Evolutionary conservation across 2,113 vertebrate species (phyloP), one percentile per base, ranked within the genome.

Genomic region (Scalopus aquaticus): DNA sequence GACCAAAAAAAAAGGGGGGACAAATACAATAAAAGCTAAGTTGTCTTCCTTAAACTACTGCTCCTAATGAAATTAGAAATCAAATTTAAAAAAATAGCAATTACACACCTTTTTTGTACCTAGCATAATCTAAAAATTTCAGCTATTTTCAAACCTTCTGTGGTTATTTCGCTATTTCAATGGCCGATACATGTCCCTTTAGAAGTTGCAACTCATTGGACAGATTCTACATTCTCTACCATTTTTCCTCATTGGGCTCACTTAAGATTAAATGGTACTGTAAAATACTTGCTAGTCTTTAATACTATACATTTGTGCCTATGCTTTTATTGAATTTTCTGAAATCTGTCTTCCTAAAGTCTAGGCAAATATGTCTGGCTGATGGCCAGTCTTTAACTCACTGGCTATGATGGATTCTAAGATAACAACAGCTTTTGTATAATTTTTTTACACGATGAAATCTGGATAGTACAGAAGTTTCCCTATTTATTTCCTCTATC

Each of bases 281-380:
- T 80, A 24, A 88, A 96, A 96, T 76, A 80, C 20, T 72, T 84
- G 9, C 37, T 77, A 44, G 67, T 80, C 56, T 94, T 89, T 88
- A 69, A 62, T 16, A 74, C 2, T 49, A 91, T 35, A 58, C 2
- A 44, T 90, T 44, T 62, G 28, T 78, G 56, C 42, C 51, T 83
- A 60, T 90, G 77, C 35, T 74, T 65, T 84, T 64, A 46, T 8
- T 11, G 26, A 60, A 49, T 87, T 78, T 74, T 93, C 67, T 78
- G 44, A 64, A 82, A 76, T 35, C 22, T 76, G 24, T 37, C 70
- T 90, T 93, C 51, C 74, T 78, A 49, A 77, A 83, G 65, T 92
- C 42, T 13, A 84, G 30, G 35, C 22, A 93, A 73, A 54, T 37
- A 42, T 20, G 6, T 67, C 28, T 74, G 49, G 44, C 4, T 19